Base-by-base conservation (phyloP, 2,888 invertebrate species). In the Gisinianus flammeolus region DNA sequence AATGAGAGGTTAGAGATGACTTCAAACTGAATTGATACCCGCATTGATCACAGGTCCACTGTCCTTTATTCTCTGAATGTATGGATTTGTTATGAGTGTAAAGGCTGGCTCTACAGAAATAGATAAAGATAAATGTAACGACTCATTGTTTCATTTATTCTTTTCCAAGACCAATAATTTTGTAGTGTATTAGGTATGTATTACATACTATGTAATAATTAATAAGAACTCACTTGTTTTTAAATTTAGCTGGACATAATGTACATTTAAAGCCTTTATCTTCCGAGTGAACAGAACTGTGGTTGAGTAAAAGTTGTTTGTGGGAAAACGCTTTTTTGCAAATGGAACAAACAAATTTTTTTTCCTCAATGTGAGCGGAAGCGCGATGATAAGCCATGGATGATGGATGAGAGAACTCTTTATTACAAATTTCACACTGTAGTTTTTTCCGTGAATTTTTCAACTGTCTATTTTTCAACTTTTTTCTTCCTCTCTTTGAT, bases 251-350 rank as follows among this genome's bases (percentile, higher is more conserved):
- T 19, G 72, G 28, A 30, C 84, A 84, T 8, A 56, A 12, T 5
- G 79, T 68, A 33, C 84, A 93, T 68, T 87, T 86, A 85, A 89
- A 91, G 0, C 91, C 91, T 54, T 93, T 88, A 54, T 90, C 90
- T 72, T 92, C 89, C 83, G 92, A 90, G 90, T 97, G 92, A 82
- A 94, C 91, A 83, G 93, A 86, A 89, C 95, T 91, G 89, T 97
- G 93, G 81, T 93, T 89, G 86, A 91, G 90, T 81, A 94, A 87
- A 74, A 93, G 87, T 85, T 92, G 92, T 81, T 91, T 91, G 86
- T 93, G 93, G 83, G 91, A 91, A 88, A 94, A 95, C 77, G 90
- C 88, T 87, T 93, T 93, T 71, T 91, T 90, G 87, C 94, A 94
- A 85, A 92, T 91, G 85, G 90, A 90, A 87, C 94, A 94, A 8